These are phyloP conservation scores for Leptocoma aspasia DNA, from an alignment of 2,113 vertebrate species.

Conservation along the genomic window DNA sequence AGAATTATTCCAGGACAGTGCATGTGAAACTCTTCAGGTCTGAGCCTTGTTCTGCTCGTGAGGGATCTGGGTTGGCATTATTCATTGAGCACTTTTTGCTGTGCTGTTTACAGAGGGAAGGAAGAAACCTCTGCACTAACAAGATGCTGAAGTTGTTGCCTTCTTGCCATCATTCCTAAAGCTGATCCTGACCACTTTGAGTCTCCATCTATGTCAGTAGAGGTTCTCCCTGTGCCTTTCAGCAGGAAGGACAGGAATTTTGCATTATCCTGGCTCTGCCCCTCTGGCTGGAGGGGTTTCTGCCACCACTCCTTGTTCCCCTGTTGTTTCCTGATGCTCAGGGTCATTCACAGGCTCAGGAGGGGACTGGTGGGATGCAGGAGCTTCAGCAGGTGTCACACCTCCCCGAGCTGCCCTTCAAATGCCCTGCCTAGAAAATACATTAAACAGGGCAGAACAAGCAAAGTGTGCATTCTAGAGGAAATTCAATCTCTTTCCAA, in stretches of 20 bases:
- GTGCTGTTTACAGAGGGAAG: background rate
- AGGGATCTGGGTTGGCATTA: background rate
- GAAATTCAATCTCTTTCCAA: background rate
- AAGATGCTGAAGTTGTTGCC: fast-evolving
- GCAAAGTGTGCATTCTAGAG: background rate
- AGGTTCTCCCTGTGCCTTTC: background rate
- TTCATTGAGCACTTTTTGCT: background rate
- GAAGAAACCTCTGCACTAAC: background rate
- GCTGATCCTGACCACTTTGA: background rate
- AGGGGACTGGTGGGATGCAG: background rate
- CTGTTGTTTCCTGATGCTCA: fast-evolving
- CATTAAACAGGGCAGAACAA: background rate
- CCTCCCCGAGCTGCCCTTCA: fast-evolving
- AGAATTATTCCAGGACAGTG: background rate
- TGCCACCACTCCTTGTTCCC: fast-evolving
- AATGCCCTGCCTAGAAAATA: background rate
- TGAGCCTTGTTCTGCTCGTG: background rate
- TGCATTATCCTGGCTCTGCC: fast-evolving
- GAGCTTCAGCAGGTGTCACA: fast-evolving
- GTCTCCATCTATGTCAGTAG: fast-evolving
- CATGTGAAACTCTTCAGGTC: background rate
- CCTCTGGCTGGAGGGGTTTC: background rate
- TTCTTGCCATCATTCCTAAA: background rate
- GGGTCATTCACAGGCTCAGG: fast-evolving
- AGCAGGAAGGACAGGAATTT: background rate